Conservation (phyloP, 2,113 vertebrate genomes). For the Anoura caudifer region DNA sequence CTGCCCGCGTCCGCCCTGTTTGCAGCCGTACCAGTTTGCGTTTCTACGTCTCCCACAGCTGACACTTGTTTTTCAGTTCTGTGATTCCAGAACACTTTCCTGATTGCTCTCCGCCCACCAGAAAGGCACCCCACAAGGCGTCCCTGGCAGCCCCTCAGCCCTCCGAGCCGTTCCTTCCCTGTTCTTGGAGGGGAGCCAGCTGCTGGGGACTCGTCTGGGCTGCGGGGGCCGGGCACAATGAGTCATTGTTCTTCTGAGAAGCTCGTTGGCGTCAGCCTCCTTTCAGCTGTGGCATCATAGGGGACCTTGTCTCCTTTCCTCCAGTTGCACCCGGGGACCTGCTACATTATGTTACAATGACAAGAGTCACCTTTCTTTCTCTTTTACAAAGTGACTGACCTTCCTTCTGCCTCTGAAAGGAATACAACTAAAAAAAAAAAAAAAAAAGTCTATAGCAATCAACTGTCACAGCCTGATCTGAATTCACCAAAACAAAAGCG, state of each 20-base stretch:
- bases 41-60: not conserved
- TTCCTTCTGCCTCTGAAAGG: slow-evolving; percentile 44
- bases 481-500: not conserved
- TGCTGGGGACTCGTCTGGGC: not conserved
- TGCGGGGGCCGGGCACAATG: not conserved
- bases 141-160: not conserved
- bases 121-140: not conserved
- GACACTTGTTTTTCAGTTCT: not conserved
- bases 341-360: not conserved
- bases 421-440: not conserved
- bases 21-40: not conserved
- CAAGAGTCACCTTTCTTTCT: slow-evolving; percentile 58
- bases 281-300: not conserved
- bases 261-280: not conserved
- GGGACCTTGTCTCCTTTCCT: slow-evolving; percentile 37
- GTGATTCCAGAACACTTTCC: not conserved
- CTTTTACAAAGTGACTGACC: slow-evolving; percentile 39
- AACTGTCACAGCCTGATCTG: not conserved
- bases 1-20: not conserved
- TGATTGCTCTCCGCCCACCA: not conserved
- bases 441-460: not conserved
- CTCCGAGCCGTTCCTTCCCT: not conserved
- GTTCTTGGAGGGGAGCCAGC: slow-evolving; percentile 40
- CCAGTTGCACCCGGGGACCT: not conserved
- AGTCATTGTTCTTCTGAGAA: slow-evolving; percentile 47